Evolutionary conservation across 2,888 invertebrate genomes (phyloP).

Genomic region (Mermis nigrescens): DNA sequence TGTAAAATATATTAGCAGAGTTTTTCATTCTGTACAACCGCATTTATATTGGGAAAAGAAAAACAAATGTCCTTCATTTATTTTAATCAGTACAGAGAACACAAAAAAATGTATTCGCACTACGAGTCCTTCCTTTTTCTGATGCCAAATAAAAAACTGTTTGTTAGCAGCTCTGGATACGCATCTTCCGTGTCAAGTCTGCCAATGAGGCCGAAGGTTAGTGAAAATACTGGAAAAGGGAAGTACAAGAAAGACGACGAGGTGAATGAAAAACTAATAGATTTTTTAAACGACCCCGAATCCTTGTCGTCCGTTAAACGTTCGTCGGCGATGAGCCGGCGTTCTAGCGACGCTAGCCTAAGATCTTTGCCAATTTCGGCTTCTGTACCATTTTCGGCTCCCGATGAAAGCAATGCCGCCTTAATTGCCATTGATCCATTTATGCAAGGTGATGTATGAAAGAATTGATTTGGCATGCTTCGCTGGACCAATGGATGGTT

Average conservation of each 20-base stretch:
- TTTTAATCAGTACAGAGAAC: background rate
- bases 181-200: conserved; percentile 12
- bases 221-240: no score
- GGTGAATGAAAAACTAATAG: conserved; percentile 35
- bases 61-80: background rate
- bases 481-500: no score
- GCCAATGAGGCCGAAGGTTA: no score
- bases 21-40: no score
- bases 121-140: background rate
- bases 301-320: background rate
- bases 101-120: background rate
- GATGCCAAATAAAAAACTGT: no score
- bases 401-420: conserved; percentile 4
- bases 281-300: conserved; percentile 34
- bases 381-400: background rate
- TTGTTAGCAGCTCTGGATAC: conserved; percentile 13
- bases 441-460: no score
- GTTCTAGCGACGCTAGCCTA: conserved; percentile 8
- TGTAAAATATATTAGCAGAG: no score
- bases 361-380: conserved; percentile 9
- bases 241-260: no score
- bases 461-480: no score
- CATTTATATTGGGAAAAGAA: no score
- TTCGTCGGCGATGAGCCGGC: conserved; percentile 8
- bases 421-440: no score